Percentiles rank a stretch among this genome's conserved stretches.
These are phyloP conservation scores for Orius insidiosus DNA, from an alignment of 1,140 invertebrate species.

Conservation along the genomic window DNA sequence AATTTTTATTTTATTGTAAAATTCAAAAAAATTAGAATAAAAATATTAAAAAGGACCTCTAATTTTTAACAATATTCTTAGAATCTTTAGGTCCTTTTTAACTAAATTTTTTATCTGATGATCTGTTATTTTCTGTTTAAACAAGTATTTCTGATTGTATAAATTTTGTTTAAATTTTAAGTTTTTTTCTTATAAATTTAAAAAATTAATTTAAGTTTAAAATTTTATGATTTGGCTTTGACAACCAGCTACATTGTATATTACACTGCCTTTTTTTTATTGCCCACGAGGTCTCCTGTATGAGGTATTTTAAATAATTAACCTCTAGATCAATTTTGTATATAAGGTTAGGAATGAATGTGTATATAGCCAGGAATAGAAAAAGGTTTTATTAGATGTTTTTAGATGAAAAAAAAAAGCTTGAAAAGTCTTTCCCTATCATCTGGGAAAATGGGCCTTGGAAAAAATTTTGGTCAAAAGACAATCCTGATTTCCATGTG, in stretches of 20 bases:
- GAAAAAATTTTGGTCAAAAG: too few relatives aligned
- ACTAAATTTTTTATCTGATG: background rate
- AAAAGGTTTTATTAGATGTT: too few relatives aligned
- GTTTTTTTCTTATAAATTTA: background rate
- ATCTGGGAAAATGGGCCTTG: too few relatives aligned
- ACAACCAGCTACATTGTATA: constrained; percentile 11
- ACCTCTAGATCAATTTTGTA: background rate
- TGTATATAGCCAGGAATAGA: too few relatives aligned
- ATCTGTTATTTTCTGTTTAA: background rate
- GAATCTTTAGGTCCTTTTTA: background rate
- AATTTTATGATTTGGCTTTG: constrained; percentile 6
- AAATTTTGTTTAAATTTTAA: background rate
- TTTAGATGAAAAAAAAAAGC: too few relatives aligned
- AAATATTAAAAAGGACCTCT: too few relatives aligned
- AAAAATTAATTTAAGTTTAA: background rate
- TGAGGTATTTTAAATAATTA: constrained; percentile 1
- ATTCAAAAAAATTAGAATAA: too few relatives aligned
- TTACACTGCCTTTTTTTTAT: constrained; percentile 11
- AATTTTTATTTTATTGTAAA: too few relatives aligned
- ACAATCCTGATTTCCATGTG: too few relatives aligned
- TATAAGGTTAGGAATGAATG: background rate
- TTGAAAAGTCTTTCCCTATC: too few relatives aligned
- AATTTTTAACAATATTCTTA: constrained; percentile 1
- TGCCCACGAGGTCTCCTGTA: background rate
- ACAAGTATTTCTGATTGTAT: background rate